These are phyloP conservation scores for Plebejus argus DNA, from an alignment of 2,888 invertebrate genomes.

Conservation along the genomic window DNA sequence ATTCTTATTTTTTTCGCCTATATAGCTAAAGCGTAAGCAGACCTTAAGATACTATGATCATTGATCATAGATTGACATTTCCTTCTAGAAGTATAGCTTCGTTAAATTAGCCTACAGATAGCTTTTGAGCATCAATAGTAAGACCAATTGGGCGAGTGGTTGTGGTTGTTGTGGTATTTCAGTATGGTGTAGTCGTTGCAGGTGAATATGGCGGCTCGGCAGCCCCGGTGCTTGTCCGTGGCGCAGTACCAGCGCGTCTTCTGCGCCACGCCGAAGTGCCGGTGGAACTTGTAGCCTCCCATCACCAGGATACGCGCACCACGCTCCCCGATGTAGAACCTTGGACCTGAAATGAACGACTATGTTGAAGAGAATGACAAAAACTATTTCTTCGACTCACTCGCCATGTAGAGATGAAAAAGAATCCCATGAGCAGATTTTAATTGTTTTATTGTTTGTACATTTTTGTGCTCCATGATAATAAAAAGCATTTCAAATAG, in stretches of 20 bases:
- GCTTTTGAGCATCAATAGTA: background rate
- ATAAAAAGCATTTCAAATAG: background rate
- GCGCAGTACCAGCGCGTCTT: conserved; percentile 46
- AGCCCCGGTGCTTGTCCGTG: conserved; percentile 43
- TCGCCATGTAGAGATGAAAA: background rate
- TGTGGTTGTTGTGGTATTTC: conserved; percentile 33
- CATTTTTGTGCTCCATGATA: background rate
- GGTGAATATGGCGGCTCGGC: conserved; percentile 43
- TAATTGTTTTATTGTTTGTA: background rate
- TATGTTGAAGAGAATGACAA: background rate
- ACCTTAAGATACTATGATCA: no score
- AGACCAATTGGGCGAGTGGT: conserved; percentile 29
- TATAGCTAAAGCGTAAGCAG: background rate
- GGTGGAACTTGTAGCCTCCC: conserved; percentile 40
- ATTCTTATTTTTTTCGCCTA: background rate
- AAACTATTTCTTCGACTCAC: background rate
- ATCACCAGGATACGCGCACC: conserved; percentile 45
- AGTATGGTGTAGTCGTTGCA: conserved; percentile 39
- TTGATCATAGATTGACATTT: no score
- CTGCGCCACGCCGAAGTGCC: conserved; percentile 1
- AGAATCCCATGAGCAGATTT: background rate
- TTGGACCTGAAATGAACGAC: conserved; percentile 35
- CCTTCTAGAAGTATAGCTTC: no score
- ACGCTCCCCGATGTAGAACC: conserved; percentile 35
- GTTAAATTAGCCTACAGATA: background rate